Base-by-base conservation (phyloP, 2,888 invertebrate genomes). In the Geotrupes spiniger region DNA sequence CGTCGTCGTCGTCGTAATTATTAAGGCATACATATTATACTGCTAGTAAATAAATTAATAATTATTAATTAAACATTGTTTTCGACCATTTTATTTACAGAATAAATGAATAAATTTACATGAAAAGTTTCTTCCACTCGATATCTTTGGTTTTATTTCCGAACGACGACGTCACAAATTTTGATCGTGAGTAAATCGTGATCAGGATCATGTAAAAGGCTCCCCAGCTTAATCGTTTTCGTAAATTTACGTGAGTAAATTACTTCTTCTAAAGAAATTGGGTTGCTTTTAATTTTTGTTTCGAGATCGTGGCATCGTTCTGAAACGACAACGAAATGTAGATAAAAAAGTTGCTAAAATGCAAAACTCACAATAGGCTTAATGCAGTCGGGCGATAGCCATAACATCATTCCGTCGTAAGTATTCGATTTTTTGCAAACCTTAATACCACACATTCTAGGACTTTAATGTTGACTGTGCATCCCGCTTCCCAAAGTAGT, bases 381-480 rank as follows among this genome's bases (percentile, higher is more conserved):
- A 70, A 69, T 83, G 81, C 17, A 83, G 70, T 58, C 82, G 70
- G 40, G 81, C 78, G 74, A 83, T 79, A 38, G 84, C 82, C 77
- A 83, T 78, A 29, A 84, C 72, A 69, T 80, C 84, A 51, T 78
- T 83, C 83, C 2, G 81, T 76, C 1, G 80, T 76, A 33, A 84
- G 70, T 38, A 75, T 63, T 43, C 76, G 73, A 65, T 79, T 79
- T 63, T 80, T 80, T 54, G 84, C 80, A 73, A 81, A 85, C 54
- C 85, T 74, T 57, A 84, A 73, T 54, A 85, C 83, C 46, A 85
- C 72, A 64, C 84, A 82, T 75, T 86, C 86, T 56, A 87, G 77
- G 42, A 87, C 87, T 75, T 87, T 88, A 73, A 85, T 87, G 71
- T 83, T 83, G 50, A 86, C 85, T 57, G 78, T 81, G 62, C 81